Percentiles rank a stretch among this genome's conserved stretches.
These are phyloP conservation scores for Drosophila anomelani DNA, from an alignment of 2,888 invertebrate species.

Conservation along the genomic window DNA sequence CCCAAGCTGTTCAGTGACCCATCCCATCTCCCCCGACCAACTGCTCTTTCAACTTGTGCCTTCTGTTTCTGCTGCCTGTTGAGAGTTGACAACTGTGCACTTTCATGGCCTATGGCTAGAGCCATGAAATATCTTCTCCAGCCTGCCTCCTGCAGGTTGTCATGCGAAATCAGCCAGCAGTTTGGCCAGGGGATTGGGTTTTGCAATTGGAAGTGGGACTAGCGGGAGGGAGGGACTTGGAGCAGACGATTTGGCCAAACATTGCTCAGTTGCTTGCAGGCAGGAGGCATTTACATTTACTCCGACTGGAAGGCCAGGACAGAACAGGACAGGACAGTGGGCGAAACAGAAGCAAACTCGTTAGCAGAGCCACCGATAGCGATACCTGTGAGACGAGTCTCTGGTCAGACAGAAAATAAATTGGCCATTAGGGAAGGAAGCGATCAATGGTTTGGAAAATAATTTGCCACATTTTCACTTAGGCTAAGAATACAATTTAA, in stretches of 20 bases:
- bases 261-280: slow-evolving; percentile 38
- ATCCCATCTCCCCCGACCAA: not conserved
- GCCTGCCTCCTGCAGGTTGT: slow-evolving; percentile 66
- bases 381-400: slow-evolving; percentile 12
- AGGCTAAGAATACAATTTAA: not conserved
- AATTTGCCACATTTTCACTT: too few species aligned
- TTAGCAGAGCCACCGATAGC: slow-evolving; percentile 3
- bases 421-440: not conserved
- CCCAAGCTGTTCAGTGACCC: slow-evolving; percentile 19
- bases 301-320: not conserved
- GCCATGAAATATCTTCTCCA: slow-evolving; percentile 57
- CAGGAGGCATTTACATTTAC: slow-evolving; percentile 56
- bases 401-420: not conserved
- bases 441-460: not conserved
- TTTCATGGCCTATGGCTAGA: slow-evolving; percentile 67
- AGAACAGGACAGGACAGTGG: slow-evolving; percentile 1
- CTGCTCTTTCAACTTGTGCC: slow-evolving; percentile 43
- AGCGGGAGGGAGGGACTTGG: not conserved
- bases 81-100: slow-evolving; percentile 73
- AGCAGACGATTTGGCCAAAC: slow-evolving; percentile 54
- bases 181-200: not conserved
- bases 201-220: not conserved
- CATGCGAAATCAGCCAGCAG: slow-evolving; percentile 62
- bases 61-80: slow-evolving; percentile 42
- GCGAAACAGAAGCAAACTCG: slow-evolving; percentile 4